Evolutionary conservation across 1,140 invertebrate genomes (phyloP).

Genomic region (Drosophila guanche): DNA sequence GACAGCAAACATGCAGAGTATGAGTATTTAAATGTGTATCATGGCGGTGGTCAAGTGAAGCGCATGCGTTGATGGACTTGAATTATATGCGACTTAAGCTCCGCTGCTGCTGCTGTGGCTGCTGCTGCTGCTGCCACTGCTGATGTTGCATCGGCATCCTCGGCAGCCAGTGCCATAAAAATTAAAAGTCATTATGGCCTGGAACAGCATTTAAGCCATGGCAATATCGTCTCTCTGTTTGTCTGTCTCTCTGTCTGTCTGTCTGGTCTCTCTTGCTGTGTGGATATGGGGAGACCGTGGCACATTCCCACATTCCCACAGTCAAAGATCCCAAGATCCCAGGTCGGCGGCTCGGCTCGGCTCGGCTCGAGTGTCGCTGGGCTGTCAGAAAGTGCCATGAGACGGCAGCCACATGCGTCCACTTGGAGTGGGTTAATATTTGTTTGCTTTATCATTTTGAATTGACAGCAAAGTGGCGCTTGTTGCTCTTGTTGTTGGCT

Average conservation of each 20-base stretch:
- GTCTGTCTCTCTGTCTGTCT: conserved; percentile 17
- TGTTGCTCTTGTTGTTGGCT: conserved; percentile 67
- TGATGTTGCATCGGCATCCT: conserved; percentile 61
- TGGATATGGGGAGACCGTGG: conserved; percentile 46
- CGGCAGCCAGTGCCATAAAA: conserved; percentile 82
- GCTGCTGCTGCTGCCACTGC: conserved; percentile 11
- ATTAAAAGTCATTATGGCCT: conserved; percentile 82
- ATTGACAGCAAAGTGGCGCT: conserved; percentile 83
- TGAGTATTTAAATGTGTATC: conserved; percentile 81
- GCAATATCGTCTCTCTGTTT: conserved; percentile 16
- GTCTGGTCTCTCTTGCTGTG: conserved; percentile 11
- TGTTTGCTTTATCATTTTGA: conserved; percentile 83
- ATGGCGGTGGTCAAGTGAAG: conserved; percentile 76
- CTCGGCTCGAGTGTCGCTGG: conserved; percentile 76
- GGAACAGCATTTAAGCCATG: conserved; percentile 79
- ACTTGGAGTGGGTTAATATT: conserved; percentile 83
- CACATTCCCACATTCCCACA: conserved; percentile 81
- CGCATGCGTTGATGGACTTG: conserved; percentile 82
- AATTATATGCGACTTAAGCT: conserved; percentile 82
- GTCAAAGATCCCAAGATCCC: conserved; percentile 52
- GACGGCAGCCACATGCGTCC: conserved; percentile 78
- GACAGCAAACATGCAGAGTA: conserved; percentile 41
- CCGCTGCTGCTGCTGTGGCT: conserved; percentile 51
- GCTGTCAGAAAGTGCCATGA: conserved; percentile 81
- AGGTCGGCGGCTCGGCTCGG: conserved; percentile 34